A percentile compares a stretch with the other conserved stretches of the same genome.
phyloP scores from a whole-genome alignment of 2,113 vertebrate genomes.

The Entomyzon cyanotis region DNA sequence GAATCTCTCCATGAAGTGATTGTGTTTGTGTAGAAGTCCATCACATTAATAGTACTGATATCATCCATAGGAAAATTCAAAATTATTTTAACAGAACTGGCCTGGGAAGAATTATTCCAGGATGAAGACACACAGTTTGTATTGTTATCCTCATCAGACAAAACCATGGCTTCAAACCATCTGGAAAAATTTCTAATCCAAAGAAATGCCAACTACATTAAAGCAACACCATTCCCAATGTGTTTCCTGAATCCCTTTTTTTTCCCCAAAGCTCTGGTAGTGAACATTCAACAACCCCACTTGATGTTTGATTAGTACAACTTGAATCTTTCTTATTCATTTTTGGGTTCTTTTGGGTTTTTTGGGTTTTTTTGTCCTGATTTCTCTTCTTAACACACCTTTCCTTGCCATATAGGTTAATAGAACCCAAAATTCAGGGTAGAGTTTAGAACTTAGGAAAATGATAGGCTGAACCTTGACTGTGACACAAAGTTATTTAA shows the following conservation, averaged over 20 bases:
- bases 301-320: not conserved
- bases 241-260: not conserved
- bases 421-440: not conserved
- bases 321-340: not conserved
- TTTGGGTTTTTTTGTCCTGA: not conserved
- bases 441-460: not conserved
- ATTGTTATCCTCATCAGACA: not conserved
- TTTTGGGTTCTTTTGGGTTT: not conserved
- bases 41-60: not conserved
- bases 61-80: not conserved
- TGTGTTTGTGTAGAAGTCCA: not conserved
- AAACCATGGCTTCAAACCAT: not conserved
- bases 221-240: not conserved
- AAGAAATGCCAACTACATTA: not conserved
- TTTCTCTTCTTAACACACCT: not conserved
- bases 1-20: not conserved
- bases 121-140: not conserved
- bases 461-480: not conserved
- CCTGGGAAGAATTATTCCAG: not conserved
- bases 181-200: not conserved
- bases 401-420: fast-evolving
- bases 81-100: not conserved
- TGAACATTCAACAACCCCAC: not conserved
- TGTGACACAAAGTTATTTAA: not conserved
- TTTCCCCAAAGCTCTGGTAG: not conserved